These are phyloP conservation scores for Nomada ruficornis DNA, from an alignment of 2,888 invertebrate genomes.

Conservation along the genomic window DNA sequence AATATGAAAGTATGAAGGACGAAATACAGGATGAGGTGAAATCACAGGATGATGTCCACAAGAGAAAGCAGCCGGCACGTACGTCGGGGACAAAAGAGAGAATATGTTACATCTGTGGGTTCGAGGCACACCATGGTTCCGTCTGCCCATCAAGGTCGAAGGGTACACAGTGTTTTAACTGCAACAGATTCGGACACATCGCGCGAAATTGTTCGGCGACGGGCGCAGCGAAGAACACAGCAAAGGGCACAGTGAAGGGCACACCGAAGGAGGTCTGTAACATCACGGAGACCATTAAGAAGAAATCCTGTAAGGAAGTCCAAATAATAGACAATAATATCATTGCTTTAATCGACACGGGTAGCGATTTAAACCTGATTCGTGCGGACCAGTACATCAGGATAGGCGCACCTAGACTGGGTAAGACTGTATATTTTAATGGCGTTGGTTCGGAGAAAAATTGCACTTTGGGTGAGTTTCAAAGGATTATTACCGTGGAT, in stretches of 20 bases:
- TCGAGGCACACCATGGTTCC: background rate
- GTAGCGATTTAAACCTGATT: slow-evolving; percentile 45
- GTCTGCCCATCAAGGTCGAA: background rate
- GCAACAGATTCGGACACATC: background rate
- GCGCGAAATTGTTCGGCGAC: background rate
- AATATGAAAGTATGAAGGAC: background rate
- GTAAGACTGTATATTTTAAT: slow-evolving; percentile 23
- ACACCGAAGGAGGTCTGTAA: background rate
- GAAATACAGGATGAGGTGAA: background rate
- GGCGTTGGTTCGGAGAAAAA: background rate
- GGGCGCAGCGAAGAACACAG: too few relatives aligned
- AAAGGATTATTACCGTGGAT: background rate
- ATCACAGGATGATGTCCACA: background rate
- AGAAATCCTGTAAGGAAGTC: slow-evolving; percentile 7
- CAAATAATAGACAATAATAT: background rate
- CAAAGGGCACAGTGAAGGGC: background rate
- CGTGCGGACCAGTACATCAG: slow-evolving; percentile 35
- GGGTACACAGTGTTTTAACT: slow-evolving; percentile 12
- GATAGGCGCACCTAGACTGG: slow-evolving; percentile 41
- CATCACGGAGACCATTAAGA: background rate
- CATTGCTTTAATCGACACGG: slow-evolving; percentile 15
- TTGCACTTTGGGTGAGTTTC: background rate
- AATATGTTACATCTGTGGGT: background rate
- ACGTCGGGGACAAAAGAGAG: background rate
- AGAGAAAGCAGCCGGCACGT: background rate